These are phyloP conservation scores for Oreochromis spilurus DNA, from an alignment of 2,113 vertebrate genomes.

Conservation along the genomic window DNA sequence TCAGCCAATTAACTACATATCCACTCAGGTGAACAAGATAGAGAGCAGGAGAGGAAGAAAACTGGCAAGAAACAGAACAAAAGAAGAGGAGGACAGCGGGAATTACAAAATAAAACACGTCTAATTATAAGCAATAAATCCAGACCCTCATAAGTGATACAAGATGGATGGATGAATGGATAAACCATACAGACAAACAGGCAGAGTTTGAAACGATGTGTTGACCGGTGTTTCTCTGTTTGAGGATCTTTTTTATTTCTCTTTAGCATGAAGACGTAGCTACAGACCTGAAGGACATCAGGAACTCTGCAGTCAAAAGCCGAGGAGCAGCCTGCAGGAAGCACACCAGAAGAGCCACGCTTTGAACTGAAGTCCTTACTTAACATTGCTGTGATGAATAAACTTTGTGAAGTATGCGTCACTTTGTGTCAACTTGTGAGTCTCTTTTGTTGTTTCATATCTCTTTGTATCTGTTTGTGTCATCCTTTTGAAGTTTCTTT, in stretches of 20 bases:
- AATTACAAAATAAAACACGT: background rate
- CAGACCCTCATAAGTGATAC: background rate
- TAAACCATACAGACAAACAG: background rate
- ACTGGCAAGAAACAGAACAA: background rate
- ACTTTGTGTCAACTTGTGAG: background rate
- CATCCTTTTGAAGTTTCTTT: fast-evolving
- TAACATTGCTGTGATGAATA: background rate
- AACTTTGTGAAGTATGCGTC: background rate
- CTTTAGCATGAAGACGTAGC: background rate
- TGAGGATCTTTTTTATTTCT: background rate
- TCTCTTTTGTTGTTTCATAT: background rate
- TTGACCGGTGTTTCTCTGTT: background rate
- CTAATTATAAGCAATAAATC: background rate
- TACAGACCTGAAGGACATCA: background rate
- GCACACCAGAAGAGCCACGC: fast-evolving
- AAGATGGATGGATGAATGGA: background rate
- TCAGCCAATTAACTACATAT: background rate
- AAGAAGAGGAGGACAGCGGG: background rate
- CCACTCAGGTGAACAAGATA: background rate
- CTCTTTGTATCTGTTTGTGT: background rate
- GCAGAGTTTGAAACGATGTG: background rate
- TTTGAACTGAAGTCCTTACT: background rate
- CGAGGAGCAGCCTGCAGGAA: background rate
- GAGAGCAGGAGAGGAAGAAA: background rate
- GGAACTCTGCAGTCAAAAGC: background rate